Evolutionary conservation across 1,140 invertebrate species (phyloP).

Genomic region (Listronotus bonariensis): DNA sequence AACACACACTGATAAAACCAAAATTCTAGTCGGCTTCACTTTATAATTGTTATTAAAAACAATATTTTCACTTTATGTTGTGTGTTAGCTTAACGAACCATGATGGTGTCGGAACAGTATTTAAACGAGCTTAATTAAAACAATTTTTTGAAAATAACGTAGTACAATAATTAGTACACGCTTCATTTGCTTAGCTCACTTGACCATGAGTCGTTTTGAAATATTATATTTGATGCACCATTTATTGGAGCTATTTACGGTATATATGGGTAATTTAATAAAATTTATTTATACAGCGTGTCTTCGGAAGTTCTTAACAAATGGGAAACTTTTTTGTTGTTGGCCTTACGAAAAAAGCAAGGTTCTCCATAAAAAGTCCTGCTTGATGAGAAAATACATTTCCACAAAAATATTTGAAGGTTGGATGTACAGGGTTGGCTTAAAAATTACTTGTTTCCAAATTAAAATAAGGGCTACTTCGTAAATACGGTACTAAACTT

Average conservation of each 20-base stretch:
- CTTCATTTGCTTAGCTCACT: not conserved
- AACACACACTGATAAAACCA: not conserved
- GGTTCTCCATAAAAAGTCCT: no score
- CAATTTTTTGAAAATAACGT: conserved; percentile 15
- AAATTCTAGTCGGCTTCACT: not conserved
- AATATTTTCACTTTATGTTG: conserved; percentile 6
- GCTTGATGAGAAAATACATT: no score
- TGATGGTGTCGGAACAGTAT: conserved; percentile 6
- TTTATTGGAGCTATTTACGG: not conserved
- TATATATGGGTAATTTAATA: conserved; percentile 1
- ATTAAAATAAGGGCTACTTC: no score
- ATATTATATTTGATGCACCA: not conserved
- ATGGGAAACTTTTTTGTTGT: no score
- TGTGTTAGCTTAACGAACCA: conserved; percentile 6
- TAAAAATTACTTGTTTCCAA: no score
- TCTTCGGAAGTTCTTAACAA: no score
- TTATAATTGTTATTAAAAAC: conserved; percentile 2
- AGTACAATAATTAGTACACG: conserved; percentile 4
- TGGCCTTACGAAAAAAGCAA: no score
- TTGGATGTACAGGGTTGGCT: no score
- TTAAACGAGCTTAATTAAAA: conserved; percentile 8
- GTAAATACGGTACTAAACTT: no score
- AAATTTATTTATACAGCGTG: not conserved
- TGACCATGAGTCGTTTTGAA: not conserved
- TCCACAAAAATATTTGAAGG: no score